Evolutionary conservation across 2,113 vertebrate species (phyloP), one percentile per base, ranked within the genome.

Genomic region (Nematolebias whitei): DNA sequence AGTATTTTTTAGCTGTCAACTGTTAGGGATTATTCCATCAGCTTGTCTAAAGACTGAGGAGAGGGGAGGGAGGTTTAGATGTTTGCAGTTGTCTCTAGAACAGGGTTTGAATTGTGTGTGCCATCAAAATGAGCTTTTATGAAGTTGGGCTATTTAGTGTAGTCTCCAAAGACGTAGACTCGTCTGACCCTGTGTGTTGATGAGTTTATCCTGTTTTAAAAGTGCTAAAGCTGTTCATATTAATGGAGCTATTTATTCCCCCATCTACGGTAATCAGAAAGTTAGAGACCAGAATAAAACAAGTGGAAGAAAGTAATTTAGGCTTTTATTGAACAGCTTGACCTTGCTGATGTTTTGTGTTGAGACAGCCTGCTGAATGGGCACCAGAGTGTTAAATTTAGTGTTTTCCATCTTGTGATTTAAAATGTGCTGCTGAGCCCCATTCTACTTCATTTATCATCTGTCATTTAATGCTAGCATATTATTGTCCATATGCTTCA

Each of bases 1-100:
- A 50, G n/a, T 59, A 83, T 79, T 81, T 68, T 84, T 75, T 72
- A 55, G 68, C 70, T 78, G 73, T 53, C 68, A 84, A 86, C 76
- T 82, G 81, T 63, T 60, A 56, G 72, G 82, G 78, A 81, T 75
- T 71, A 71, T 90, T 88, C 88, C 82, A 80, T 86, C 82, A 88
- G 70, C 71, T 73, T 51, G 26, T 72, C 63, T 71, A 32, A 59
- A 53, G 54, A 50, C 7, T 49, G 60, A 48, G 56, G 29, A 12
- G 22, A 15, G 6, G 2, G 20, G 1, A 26, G 15, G 14, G 15
- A 16, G 14, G 29, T 19, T 3, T 22, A 40, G n/a, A 38, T 16
- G 29, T 62, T 62, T 38, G 12, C 26, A 20, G 15, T 32, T 12
- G 65, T 40, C 44, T 75, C 68, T 43, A 45, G 49, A 75, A 58